Evolutionary conservation across 1,140 invertebrate species (phyloP).

Genomic region (Stegodyphus dumicola): DNA sequence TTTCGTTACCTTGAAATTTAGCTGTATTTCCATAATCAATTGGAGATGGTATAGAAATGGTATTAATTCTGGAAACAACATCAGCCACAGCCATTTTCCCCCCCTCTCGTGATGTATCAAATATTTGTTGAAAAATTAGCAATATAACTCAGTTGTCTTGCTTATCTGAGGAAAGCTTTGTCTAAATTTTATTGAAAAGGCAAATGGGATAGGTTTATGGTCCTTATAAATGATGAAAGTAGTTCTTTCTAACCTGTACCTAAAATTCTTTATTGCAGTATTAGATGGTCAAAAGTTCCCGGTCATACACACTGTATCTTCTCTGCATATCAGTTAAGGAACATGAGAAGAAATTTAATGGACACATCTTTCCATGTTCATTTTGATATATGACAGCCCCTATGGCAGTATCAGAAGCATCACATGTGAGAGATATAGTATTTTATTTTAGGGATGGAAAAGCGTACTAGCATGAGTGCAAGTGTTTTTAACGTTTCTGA

Average conservation of each 20-base stretch:
- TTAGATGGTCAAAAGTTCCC: slow-evolving; percentile 63
- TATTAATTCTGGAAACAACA: too few species aligned
- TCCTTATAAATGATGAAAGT: slow-evolving; percentile 64
- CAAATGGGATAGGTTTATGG: slow-evolving; percentile 62
- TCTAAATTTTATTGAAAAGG: slow-evolving; percentile 1
- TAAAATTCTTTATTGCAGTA: slow-evolving; percentile 64
- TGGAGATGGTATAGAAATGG: too few species aligned
- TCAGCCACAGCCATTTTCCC: too few species aligned
- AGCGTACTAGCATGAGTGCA: slow-evolving; percentile 59
- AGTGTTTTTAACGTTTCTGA: slow-evolving; percentile 67
- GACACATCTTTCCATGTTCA: not conserved
- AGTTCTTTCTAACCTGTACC: slow-evolving; percentile 65
- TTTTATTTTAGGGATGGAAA: slow-evolving; percentile 22
- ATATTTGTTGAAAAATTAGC: slow-evolving; percentile 51
- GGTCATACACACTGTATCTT: not conserved
- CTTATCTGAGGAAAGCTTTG: not conserved
- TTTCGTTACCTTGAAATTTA: too few species aligned
- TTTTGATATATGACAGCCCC: slow-evolving; percentile 57
- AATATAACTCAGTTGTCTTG: slow-evolving; percentile 65
- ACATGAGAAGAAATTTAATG: slow-evolving; percentile 35
- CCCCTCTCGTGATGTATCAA: too few species aligned
- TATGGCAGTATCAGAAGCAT: slow-evolving; percentile 53
- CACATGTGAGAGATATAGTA: slow-evolving; percentile 41
- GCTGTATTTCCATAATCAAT: too few species aligned
- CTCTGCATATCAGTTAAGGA: not conserved